phyloP scores from a whole-genome alignment of 2,113 vertebrate species.

The Ceratotherium simum region DNA sequence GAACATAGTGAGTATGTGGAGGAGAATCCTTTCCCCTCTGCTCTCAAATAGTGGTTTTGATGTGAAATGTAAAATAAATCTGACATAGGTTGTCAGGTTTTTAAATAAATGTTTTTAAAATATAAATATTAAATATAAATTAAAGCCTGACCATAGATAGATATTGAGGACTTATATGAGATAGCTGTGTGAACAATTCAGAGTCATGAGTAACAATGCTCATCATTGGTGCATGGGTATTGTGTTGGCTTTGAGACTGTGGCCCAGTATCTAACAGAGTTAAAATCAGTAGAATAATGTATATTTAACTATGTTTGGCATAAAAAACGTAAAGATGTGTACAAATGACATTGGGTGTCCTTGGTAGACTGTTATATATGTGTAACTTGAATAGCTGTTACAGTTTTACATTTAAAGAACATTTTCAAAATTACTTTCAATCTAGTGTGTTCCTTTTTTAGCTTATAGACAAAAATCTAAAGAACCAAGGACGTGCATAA shows the following conservation, averaged over 20 bases:
- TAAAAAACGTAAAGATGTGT: not conserved
- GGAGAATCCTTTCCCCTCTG: not conserved
- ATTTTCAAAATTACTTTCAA: constrained; percentile 7
- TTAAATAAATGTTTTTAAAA: not conserved
- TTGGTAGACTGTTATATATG: not conserved
- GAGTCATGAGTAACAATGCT: not conserved
- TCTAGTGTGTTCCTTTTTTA: not conserved
- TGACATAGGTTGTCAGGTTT: not conserved
- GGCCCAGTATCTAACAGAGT: not conserved
- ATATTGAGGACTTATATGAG: not conserved
- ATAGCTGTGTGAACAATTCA: not conserved
- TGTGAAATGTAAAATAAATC: constrained; percentile 1
- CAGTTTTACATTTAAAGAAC: constrained; percentile 7
- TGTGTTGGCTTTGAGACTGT: not conserved
- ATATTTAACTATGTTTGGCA: not conserved
- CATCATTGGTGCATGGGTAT: not conserved
- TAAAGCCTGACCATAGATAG: not conserved
- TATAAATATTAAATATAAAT: not conserved
- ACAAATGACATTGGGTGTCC: not conserved
- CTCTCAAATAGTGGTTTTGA: not conserved
- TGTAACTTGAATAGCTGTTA: not conserved
- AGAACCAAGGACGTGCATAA: not conserved
- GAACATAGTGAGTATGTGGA: not conserved
- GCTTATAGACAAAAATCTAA: not conserved
- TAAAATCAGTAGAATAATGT: constrained; percentile 38